Percentiles rank a stretch among this genome's conserved stretches.
phyloP scores from a whole-genome alignment of 2,888 invertebrate species.

The Aproaerema taeniolella region DNA sequence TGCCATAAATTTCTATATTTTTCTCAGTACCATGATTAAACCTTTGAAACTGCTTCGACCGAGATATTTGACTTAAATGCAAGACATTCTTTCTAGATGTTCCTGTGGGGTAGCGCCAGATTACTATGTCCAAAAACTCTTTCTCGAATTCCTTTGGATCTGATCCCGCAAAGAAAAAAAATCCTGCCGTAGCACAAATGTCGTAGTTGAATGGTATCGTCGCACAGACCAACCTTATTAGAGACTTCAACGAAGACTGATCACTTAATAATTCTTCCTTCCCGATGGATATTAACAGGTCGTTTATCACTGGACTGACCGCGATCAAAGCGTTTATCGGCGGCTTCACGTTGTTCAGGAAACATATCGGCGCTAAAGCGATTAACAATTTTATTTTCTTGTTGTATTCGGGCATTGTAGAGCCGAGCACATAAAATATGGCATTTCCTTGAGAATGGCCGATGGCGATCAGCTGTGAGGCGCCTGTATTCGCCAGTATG shows the following conservation, averaged over 20 bases:
- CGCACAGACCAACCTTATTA: neutral
- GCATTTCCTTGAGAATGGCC: conserved; percentile 28
- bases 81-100: conserved; percentile 66
- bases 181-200: conserved; percentile 76
- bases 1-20: conserved; percentile 45
- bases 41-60: conserved; percentile 41
- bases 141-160: conserved; percentile 76
- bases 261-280: neutral
- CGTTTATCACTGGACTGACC: neutral
- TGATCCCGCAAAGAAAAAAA: conserved; percentile 78
- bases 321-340: neutral
- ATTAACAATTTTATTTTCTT: conserved; percentile 44
- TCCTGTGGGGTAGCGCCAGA: conserved; percentile 74
- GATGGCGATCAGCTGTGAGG: conserved; percentile 22
- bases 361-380: conserved; percentile 19
- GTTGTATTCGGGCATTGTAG: conserved; percentile 23
- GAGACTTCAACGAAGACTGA: neutral
- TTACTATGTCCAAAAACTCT: conserved; percentile 74
- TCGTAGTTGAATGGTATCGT: neutral
- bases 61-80: conserved; percentile 72
- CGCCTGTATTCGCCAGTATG: conserved; percentile 20
- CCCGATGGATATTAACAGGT: neutral
- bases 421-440: conserved; percentile 17
- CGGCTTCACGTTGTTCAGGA: neutral
- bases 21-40: conserved; percentile 44